phyloP scores from a whole-genome alignment of 2,888 invertebrate genomes.

The Microctonus brassicae region DNA sequence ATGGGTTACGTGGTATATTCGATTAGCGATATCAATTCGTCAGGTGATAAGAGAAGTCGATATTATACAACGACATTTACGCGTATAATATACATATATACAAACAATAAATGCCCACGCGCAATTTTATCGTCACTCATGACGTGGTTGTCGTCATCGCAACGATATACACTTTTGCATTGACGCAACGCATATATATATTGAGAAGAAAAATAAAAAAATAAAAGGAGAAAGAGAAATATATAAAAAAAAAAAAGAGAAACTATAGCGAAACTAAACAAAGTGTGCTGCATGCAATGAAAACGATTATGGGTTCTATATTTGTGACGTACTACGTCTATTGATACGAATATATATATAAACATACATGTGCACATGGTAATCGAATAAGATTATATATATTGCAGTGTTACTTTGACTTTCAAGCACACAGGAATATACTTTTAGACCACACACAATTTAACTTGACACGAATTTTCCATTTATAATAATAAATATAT shows the following conservation, averaged over 20 bases:
- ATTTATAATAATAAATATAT: neutral
- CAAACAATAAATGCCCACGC: neutral
- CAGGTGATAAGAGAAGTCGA: neutral
- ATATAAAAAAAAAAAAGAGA: neutral
- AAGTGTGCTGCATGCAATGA: neutral
- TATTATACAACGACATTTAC: neutral
- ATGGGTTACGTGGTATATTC: neutral
- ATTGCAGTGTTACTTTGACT: neutral
- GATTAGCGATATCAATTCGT: neutral
- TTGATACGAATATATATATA: neutral
- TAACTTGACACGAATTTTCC: neutral
- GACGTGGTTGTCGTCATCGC: neutral
- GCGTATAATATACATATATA: neutral
- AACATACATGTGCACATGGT: neutral
- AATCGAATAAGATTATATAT: neutral
- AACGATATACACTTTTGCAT: neutral
- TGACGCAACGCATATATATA: neutral
- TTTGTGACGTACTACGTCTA: neutral
- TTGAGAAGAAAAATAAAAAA: neutral
- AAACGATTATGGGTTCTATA: neutral
- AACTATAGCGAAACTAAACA: neutral
- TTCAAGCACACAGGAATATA: neutral
- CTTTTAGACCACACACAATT: neutral
- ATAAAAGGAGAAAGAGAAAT: neutral
- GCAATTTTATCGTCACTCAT: neutral